phyloP scores from a whole-genome alignment of 2,888 invertebrate genomes.

The Villa cingulata region DNA sequence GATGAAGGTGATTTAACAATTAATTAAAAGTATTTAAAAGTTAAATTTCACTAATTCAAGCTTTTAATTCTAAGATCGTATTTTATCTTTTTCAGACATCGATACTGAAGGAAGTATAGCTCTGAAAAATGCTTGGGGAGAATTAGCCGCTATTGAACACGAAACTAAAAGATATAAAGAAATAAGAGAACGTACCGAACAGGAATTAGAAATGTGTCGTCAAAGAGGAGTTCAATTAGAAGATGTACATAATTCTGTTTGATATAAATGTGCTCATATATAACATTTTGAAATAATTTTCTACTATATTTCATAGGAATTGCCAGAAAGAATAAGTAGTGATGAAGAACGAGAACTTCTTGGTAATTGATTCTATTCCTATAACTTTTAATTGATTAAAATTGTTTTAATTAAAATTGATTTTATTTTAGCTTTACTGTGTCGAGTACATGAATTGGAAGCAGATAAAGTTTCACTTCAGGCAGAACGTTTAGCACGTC shows the following conservation, averaged over 20 bases:
- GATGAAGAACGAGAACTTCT: constrained; percentile 78
- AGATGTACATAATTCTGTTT: constrained; percentile 60
- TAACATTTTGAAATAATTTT: not conserved
- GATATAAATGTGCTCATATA: no score
- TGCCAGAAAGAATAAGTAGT: constrained; percentile 71
- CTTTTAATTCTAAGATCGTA: constrained; percentile 3
- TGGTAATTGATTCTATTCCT: constrained; percentile 10
- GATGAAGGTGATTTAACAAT: constrained; percentile 26
- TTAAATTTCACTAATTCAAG: no score
- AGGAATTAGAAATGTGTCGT: constrained; percentile 66
- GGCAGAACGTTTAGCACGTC: constrained; percentile 69
- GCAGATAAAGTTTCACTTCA: constrained; percentile 88
- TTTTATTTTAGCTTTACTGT: constrained; percentile 58
- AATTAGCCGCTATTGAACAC: constrained; percentile 67
- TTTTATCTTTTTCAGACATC: constrained; percentile 20
- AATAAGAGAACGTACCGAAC: constrained; percentile 61
- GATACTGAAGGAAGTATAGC: constrained; percentile 35
- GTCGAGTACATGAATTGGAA: constrained; percentile 85
- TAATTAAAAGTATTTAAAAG: not conserved
- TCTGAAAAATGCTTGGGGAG: constrained; percentile 71
- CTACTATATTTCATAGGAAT: constrained; percentile 39
- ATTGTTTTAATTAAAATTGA: constrained; percentile 9
- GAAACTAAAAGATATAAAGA: constrained; percentile 72
- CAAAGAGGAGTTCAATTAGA: constrained; percentile 67
- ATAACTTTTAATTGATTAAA: not conserved